These are phyloP conservation scores for Scelioninae gen. 1 DNA, from an alignment of 2,888 invertebrate genomes.

Conservation along the genomic window DNA sequence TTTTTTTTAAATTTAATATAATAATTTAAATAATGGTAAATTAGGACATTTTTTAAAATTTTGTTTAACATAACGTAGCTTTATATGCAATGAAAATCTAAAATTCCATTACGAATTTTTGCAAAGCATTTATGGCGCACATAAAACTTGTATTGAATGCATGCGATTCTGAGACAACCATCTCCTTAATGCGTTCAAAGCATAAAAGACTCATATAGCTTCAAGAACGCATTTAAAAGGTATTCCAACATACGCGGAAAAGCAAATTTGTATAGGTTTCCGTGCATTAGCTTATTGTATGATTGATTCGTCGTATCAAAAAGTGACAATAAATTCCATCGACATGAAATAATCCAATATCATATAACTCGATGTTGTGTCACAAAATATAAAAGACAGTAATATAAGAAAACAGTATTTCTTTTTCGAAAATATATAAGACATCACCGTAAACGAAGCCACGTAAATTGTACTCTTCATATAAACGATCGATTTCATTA, in stretches of 20 bases:
- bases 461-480: neutral
- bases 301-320: constrained; percentile 9
- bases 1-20: too few relatives aligned
- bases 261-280: neutral
- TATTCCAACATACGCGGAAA: constrained; percentile 25
- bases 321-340: neutral
- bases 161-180: constrained; percentile 1
- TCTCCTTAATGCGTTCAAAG: constrained; percentile 10
- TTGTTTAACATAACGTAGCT: neutral
- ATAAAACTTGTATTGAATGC: constrained; percentile 16
- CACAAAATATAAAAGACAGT: neutral
- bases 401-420: neutral
- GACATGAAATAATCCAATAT: neutral
- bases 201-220: constrained; percentile 42
- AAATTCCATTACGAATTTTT: neutral
- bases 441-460: too few relatives aligned
- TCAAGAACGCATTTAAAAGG: constrained; percentile 23
- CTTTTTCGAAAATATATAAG: neutral
- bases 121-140: neutral
- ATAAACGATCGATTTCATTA: constrained; percentile 6
- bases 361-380: neutral
- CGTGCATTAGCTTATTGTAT: constrained; percentile 1
- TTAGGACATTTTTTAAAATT: too few relatives aligned
- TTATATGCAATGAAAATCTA: neutral
- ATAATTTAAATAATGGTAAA: too few relatives aligned